Conservation (phyloP, 2,888 invertebrate genomes). For the Lepetodrilus schrolli region DNA sequence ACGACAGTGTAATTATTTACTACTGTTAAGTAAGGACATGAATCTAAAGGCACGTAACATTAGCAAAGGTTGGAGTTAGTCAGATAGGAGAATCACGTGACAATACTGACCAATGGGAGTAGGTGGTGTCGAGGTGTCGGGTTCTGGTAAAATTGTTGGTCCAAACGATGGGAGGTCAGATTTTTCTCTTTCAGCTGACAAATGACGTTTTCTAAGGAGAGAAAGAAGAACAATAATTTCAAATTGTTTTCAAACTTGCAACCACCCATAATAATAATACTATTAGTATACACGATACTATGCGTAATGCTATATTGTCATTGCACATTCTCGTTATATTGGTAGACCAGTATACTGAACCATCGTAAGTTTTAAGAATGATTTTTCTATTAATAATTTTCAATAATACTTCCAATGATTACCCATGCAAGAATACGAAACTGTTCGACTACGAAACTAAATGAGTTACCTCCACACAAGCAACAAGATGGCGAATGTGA, state of each 20-base stretch:
- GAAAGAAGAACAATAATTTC: neutral
- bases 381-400: too few relatives aligned
- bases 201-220: slow-evolving; percentile 64
- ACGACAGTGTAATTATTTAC: too few relatives aligned
- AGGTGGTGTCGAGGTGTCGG: slow-evolving; percentile 66
- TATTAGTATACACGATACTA: too few relatives aligned
- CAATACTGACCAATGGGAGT: slow-evolving; percentile 53
- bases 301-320: neutral
- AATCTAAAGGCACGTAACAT: too few relatives aligned
- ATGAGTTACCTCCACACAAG: slow-evolving; percentile 66
- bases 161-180: slow-evolving; percentile 70
- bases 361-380: too few relatives aligned
- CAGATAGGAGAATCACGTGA: neutral
- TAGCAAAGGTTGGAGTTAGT: too few relatives aligned
- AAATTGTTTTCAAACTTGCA: neutral
- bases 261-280: too few relatives aligned
- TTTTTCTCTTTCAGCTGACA: slow-evolving; percentile 64
- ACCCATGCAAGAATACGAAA: neutral
- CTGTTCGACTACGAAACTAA: neutral
- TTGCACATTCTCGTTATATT: neutral
- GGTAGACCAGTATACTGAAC: neutral
- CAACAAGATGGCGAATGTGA: slow-evolving; percentile 63
- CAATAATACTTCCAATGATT: too few relatives aligned
- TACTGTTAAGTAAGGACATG: too few relatives aligned
- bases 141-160: slow-evolving; percentile 68